A percentile compares a stretch with the other conserved stretches of the same genome.
Evolutionary conservation across 37 sponge, comb jelly and placozoan species (phyloP).

Genomic region (Spongia lamella): DNA sequence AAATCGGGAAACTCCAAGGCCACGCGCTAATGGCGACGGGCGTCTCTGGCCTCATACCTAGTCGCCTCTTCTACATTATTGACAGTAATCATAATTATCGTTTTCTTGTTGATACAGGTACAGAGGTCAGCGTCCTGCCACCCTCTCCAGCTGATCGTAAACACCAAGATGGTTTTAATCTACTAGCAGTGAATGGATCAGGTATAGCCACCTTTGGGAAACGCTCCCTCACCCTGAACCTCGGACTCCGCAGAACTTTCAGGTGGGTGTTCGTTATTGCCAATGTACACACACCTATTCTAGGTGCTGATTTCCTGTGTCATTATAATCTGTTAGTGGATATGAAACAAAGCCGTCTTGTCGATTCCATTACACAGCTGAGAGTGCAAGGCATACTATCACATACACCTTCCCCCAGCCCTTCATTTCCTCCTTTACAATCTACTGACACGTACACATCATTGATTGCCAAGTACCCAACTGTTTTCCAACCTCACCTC

Average conservation of each 20-base stretch:
- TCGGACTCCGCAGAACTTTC: conserved; percentile 43
- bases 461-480: conserved; percentile 46
- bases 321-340: conserved; percentile 67
- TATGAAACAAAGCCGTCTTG: conserved; percentile 27
- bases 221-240: conserved; percentile 65
- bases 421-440: conserved; percentile 17
- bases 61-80: conserved; percentile 49
- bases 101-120: conserved; percentile 34
- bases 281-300: conserved; percentile 61
- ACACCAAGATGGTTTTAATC: background rate
- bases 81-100: conserved; percentile 12
- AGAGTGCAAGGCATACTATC: conserved; percentile 39
- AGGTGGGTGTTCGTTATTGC: conserved; percentile 74
- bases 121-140: conserved; percentile 41
- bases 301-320: conserved; percentile 63
- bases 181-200: conserved; percentile 27
- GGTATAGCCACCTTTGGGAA: conserved; percentile 31
- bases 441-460: conserved; percentile 28
- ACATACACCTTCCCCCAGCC: conserved; percentile 14
- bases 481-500: conserved; percentile 23
- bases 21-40: conserved; percentile 23
- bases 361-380: conserved; percentile 40
- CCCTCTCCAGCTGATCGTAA: conserved; percentile 21
- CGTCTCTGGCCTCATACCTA: conserved; percentile 1
- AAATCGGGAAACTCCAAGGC: conserved; percentile 51